Percentiles rank a stretch among this genome's conserved stretches.
These are phyloP conservation scores for Corapipo altera DNA, from an alignment of 2,113 vertebrate genomes.

Conservation along the genomic window DNA sequence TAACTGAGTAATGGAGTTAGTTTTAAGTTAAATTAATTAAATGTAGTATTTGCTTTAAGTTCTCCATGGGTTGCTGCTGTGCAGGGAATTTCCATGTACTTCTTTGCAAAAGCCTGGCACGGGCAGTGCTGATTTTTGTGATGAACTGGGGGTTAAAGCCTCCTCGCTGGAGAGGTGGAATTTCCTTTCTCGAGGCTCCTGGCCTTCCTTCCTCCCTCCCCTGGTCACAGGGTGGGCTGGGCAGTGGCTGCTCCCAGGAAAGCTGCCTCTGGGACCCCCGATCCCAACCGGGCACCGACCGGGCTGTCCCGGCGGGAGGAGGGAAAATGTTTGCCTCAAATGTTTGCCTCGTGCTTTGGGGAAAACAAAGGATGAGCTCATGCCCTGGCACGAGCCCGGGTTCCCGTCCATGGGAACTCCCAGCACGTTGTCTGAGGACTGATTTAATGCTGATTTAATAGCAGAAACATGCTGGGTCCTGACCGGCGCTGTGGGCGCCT, in stretches of 20 bases:
- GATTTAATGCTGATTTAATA: constrained; percentile 38
- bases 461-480: constrained; percentile 31
- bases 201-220: not conserved
- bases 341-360: not conserved
- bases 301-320: not conserved
- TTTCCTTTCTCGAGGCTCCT: not conserved
- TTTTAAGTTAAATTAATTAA: not conserved
- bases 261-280: not conserved
- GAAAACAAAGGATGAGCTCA: constrained; percentile 61
- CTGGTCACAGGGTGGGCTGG: rapidly evolving
- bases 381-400: constrained; percentile 26
- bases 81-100: not conserved
- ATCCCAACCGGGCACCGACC: rapidly evolving
- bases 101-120: not conserved
- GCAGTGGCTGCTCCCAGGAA: not conserved
- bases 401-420: constrained; percentile 4
- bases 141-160: not conserved
- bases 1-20: not conserved
- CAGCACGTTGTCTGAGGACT: not conserved
- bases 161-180: not conserved
- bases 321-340: not conserved
- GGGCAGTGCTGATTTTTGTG: rapidly evolving
- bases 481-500: not conserved
- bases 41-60: not conserved
- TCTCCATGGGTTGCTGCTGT: not conserved